Percentiles rank a stretch among this genome's conserved stretches.
Evolutionary conservation across 2,797 vertebrate species (phyloP).

Genomic region (Eupleurogrammus muticus): DNA sequence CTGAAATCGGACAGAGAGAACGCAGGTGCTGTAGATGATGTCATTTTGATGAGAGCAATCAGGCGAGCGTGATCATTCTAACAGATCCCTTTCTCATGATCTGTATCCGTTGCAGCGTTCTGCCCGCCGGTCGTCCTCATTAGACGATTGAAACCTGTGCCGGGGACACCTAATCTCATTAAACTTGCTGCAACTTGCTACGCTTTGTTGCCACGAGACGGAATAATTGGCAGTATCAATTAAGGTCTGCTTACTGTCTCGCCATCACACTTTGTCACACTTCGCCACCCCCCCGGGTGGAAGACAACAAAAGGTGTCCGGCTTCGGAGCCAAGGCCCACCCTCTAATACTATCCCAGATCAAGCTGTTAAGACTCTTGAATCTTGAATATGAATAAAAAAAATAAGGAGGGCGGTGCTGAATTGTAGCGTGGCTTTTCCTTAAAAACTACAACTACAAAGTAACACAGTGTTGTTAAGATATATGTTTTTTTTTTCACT

Average conservation of each 20-base stretch:
- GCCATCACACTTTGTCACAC: constrained; percentile 42
- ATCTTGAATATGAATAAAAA: neutral
- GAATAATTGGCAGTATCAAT: constrained; percentile 80
- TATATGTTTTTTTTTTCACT: constrained; percentile 19
- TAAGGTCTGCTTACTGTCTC: constrained; percentile 71
- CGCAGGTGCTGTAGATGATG: constrained; percentile 25
- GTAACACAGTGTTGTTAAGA: constrained; percentile 6
- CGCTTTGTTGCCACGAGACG: constrained; percentile 58
- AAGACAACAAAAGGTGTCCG: constrained; percentile 36
- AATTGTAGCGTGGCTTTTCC: neutral
- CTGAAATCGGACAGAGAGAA: constrained; percentile 10
- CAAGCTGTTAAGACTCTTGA: constrained; percentile 15
- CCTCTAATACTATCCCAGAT: constrained; percentile 32
- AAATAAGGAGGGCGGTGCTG: neutral
- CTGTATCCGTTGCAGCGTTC: constrained; percentile 30
- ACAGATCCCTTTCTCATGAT: constrained; percentile 41
- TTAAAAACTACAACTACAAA: neutral
- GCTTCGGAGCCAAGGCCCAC: constrained; percentile 24
- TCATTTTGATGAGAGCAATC: constrained; percentile 21
- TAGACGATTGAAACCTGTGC: constrained; percentile 52
- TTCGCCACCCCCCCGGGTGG: constrained; percentile 18
- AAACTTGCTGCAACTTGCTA: constrained; percentile 66
- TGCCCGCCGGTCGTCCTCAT: constrained; percentile 33
- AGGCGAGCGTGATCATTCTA: constrained; percentile 19
- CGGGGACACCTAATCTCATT: constrained; percentile 63